phyloP scores from a whole-genome alignment of 2,888 invertebrate species.

The Argyresthia albistria region DNA sequence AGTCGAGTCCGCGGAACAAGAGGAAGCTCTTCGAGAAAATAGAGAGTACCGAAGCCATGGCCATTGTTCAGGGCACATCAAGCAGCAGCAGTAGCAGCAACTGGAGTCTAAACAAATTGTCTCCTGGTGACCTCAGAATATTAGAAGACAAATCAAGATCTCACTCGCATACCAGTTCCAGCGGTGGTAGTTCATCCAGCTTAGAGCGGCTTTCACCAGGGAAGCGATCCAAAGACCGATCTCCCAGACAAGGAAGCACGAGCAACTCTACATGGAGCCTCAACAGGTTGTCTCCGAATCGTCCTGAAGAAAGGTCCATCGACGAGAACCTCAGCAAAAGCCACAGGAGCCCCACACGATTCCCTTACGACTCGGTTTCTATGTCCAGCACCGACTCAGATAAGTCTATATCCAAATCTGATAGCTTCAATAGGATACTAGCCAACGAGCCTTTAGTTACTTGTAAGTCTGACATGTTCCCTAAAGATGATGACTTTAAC shows the following conservation, averaged over 20 bases:
- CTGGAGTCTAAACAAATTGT: constrained; percentile 66
- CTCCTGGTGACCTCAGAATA: constrained; percentile 62
- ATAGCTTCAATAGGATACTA: constrained; percentile 63
- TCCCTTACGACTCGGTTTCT: constrained; percentile 62
- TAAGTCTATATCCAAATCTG: constrained; percentile 65
- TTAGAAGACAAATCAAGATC: constrained; percentile 61
- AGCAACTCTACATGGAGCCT: constrained; percentile 68
- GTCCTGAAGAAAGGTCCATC: constrained; percentile 60
- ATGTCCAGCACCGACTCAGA: constrained; percentile 67
- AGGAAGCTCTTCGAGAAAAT: constrained; percentile 62
- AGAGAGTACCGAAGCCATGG: constrained; percentile 58
- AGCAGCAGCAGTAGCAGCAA: constrained; percentile 68
- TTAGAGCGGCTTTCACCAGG: constrained; percentile 64
- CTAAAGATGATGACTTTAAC: constrained; percentile 58
- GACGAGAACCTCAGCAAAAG: constrained; percentile 60
- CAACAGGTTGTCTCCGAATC: constrained; percentile 59
- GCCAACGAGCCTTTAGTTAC: constrained; percentile 65
- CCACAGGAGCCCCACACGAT: constrained; percentile 58
- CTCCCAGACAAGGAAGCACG: constrained; percentile 62
- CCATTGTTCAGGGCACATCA: constrained; percentile 59
- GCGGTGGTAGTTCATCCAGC: constrained; percentile 66
- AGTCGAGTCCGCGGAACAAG: constrained; percentile 72
- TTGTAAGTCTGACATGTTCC: constrained; percentile 62
- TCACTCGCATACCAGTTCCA: constrained; percentile 64
- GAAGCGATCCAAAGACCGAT: constrained; percentile 61